Evolutionary conservation across 2,113 vertebrate species (phyloP).

Genomic region (mouse (Mus musculus)): GRCm39 chr11:81776501-81777000

Average conservation of each 20-base stretch:
- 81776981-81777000: neutral
- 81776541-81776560: neutral
- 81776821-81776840: conserved; percentile 54
- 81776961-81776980: neutral
- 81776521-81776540: too few relatives aligned
- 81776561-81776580: neutral
- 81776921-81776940: neutral
- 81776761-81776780: neutral
- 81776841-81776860: neutral
- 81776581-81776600: neutral
- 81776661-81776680: neutral
- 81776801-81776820: conserved; percentile 27
- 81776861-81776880: conserved; percentile 17
- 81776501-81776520: neutral
- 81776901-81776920: neutral
- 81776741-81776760: neutral
- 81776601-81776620: neutral
- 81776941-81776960: conserved; percentile 18
- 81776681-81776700: neutral
- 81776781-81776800: conserved; percentile 6
- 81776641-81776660: neutral
- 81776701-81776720: neutral
- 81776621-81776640: neutral
- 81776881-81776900: neutral
- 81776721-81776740: conserved; percentile 2